Conservation (phyloP, 92 coral and sea anemone genomes). For the Galaxea fascicularis region DNA sequence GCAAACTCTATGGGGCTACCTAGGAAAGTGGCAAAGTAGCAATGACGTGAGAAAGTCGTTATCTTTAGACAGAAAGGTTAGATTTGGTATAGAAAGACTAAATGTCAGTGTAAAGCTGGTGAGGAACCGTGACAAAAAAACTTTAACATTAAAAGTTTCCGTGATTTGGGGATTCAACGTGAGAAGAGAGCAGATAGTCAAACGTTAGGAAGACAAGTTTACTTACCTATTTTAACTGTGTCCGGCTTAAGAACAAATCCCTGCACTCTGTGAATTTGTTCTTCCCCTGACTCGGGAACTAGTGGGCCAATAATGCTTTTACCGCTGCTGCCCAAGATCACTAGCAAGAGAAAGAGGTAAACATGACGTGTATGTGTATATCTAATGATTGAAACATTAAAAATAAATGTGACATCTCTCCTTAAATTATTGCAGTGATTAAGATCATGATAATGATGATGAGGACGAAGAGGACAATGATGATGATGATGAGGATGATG, state of each 20-base stretch:
- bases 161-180: too few relatives aligned
- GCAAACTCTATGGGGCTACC: slow-evolving; percentile 70
- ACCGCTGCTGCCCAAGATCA: slow-evolving; percentile 87
- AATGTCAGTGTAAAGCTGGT: too few relatives aligned
- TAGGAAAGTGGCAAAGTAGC: slow-evolving; percentile 1
- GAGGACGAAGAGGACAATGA: too few relatives aligned
- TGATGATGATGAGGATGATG: too few relatives aligned
- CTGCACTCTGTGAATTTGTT: slow-evolving; percentile 84
- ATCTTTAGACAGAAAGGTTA: neutral
- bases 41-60: neutral
- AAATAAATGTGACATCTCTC: too few relatives aligned
- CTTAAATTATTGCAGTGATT: neutral
- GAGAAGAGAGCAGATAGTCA: too few relatives aligned
- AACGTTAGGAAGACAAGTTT: neutral
- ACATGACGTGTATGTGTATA: too few relatives aligned
- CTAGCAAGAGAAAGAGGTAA: slow-evolving; percentile 26
- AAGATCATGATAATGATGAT: neutral
- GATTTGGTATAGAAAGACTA: too few relatives aligned
- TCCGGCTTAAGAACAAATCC: slow-evolving; percentile 83
- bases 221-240: slow-evolving; percentile 61
- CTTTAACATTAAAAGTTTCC: too few relatives aligned
- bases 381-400: neutral
- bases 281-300: slow-evolving; percentile 68
- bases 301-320: slow-evolving; percentile 76
- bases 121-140: too few relatives aligned